Evolutionary conservation across 2,888 invertebrate species (phyloP).

Genomic region (Drosophila setosimentum): DNA sequence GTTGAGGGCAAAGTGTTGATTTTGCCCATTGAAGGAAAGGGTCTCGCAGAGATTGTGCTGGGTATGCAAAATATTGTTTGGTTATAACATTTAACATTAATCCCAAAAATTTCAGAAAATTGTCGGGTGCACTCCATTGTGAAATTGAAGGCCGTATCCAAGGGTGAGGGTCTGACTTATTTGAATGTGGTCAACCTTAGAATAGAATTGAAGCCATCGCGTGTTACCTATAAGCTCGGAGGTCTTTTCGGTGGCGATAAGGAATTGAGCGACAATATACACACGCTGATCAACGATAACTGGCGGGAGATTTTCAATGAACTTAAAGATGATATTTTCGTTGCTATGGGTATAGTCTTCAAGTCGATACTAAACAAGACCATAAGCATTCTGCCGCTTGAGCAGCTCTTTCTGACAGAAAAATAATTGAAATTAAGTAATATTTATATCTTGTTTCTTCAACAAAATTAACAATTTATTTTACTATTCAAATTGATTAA

Average conservation of each 20-base stretch:
- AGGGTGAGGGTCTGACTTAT: conserved; percentile 59
- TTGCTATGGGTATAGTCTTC: conserved; percentile 81
- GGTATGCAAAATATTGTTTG: conserved; percentile 50
- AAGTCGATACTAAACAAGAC: conserved; percentile 80
- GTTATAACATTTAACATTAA: not conserved
- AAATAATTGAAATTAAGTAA: not conserved
- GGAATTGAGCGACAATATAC: conserved; percentile 85
- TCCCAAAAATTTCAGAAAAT: conserved; percentile 23
- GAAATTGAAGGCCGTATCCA: conserved; percentile 47
- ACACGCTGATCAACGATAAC: conserved; percentile 84
- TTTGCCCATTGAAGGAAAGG: conserved; percentile 80
- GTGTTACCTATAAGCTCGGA: conserved; percentile 63
- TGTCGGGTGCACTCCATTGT: conserved; percentile 40
- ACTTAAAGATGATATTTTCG: conserved; percentile 80
- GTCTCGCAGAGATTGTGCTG: conserved; percentile 64
- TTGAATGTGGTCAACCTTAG: conserved; percentile 50
- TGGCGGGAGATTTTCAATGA: conserved; percentile 85
- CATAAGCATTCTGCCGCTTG: conserved; percentile 82
- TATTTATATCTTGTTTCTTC: not conserved
- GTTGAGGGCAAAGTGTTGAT: conserved; percentile 78
- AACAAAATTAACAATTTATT: not conserved
- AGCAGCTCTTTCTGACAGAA: conserved; percentile 59
- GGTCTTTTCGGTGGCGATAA: conserved; percentile 85
- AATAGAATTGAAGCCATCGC: conserved; percentile 62
- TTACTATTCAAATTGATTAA: not conserved